Evolutionary conservation across 2,797 vertebrate species (phyloP).

Genomic region (Yasuhikotakia modesta): DNA sequence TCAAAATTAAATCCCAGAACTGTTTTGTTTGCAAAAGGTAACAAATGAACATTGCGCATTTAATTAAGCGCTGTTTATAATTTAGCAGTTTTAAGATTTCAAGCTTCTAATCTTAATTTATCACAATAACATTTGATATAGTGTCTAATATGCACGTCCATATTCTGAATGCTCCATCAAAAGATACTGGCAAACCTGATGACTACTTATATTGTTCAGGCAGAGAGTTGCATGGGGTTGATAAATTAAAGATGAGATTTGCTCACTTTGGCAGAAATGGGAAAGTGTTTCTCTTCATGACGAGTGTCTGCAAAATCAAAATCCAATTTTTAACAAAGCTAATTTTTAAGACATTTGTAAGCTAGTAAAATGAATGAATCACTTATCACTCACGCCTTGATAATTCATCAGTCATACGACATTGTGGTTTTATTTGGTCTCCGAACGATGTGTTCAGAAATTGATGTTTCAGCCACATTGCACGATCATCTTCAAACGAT

Average conservation of each 20-base stretch:
- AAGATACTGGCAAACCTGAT: not conserved
- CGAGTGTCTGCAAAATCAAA: slow-evolving; percentile 43
- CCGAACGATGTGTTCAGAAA: slow-evolving; percentile 76
- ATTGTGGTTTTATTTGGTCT: slow-evolving; percentile 65
- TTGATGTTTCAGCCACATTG: slow-evolving; percentile 78
- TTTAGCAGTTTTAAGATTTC: not conserved
- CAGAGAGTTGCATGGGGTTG: not conserved
- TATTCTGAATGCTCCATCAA: not conserved
- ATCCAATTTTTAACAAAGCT: not conserved
- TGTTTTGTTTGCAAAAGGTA: not conserved
- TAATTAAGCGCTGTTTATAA: not conserved
- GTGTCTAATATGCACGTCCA: not conserved
- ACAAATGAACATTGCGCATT: not conserved
- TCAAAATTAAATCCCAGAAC: not conserved
- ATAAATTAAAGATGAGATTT: slow-evolving; percentile 39
- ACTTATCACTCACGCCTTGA: slow-evolving; percentile 68
- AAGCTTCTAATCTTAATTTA: not conserved
- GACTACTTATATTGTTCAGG: not conserved
- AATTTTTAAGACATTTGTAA: not conserved
- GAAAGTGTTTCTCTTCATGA: slow-evolving; percentile 50
- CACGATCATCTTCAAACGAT: slow-evolving; percentile 78
- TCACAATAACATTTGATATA: not conserved
- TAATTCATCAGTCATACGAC: slow-evolving; percentile 63
- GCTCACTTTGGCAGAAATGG: slow-evolving; percentile 45
- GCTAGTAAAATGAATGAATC: not conserved